These are phyloP conservation scores for Trimorus sp. DNA, from an alignment of 2,888 invertebrate genomes.

Conservation along the genomic window DNA sequence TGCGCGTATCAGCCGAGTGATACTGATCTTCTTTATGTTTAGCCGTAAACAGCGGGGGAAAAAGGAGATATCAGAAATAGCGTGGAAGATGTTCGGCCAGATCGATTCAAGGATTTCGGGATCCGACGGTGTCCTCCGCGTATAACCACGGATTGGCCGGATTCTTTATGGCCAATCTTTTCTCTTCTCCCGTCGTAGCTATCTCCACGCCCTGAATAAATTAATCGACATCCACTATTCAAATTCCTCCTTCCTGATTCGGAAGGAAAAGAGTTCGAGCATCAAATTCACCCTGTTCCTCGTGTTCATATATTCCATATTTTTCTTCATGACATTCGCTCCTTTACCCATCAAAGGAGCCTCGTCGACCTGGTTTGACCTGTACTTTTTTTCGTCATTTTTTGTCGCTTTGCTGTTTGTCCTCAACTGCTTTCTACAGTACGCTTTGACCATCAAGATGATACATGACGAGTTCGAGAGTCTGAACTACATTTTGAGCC, in stretches of 20 bases:
- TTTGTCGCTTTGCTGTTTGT: not conserved
- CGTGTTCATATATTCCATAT: not conserved
- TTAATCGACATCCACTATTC: conserved; percentile 6
- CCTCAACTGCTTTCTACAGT: conserved; percentile 6
- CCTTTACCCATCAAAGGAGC: not conserved
- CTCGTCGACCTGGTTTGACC: no score
- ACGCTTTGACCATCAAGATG: not conserved
- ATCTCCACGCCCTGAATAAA: not conserved
- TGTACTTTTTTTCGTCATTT: not conserved
- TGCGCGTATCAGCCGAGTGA: conserved; percentile 55
- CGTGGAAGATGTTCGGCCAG: conserved; percentile 70
- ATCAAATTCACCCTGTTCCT: no score
- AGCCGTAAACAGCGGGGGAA: conserved; percentile 64
- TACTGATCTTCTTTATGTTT: conserved; percentile 65
- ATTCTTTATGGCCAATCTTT: conserved; percentile 81
- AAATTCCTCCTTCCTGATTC: not conserved
- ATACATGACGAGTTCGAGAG: conserved; percentile 4
- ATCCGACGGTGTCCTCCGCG: conserved; percentile 71
- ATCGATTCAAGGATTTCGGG: conserved; percentile 74
- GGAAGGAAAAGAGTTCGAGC: no score
- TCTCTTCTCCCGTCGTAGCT: not conserved
- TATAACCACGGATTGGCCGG: conserved; percentile 81
- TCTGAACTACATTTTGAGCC: conserved; percentile 9
- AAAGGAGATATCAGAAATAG: conserved; percentile 65
- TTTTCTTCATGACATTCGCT: not conserved